These are phyloP conservation scores for Phania funesta DNA, from an alignment of 2,888 invertebrate genomes.

Conservation along the genomic window DNA sequence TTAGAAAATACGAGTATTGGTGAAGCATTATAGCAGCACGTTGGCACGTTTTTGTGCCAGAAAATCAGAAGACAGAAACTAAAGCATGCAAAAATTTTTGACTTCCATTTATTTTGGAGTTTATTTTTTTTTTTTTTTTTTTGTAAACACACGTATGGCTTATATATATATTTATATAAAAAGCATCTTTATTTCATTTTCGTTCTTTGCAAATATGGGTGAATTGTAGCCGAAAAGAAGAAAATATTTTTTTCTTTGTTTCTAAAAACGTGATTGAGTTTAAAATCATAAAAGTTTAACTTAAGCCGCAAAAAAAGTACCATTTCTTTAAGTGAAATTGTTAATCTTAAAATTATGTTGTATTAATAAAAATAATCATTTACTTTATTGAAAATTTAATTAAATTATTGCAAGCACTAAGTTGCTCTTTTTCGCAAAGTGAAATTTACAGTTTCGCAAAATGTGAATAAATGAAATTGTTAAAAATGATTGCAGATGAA, in stretches of 20 bases:
- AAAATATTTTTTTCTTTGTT: not conserved
- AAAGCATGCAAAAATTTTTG: conserved; percentile 65
- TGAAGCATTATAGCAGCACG: conserved; percentile 64
- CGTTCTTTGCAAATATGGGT: conserved; percentile 41
- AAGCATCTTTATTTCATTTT: conserved; percentile 52
- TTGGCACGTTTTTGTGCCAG: conserved; percentile 68
- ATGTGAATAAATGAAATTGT: not conserved
- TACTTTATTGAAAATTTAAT: conserved; percentile 35
- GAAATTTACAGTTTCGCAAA: not conserved
- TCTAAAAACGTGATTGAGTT: conserved; percentile 63
- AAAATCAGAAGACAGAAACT: conserved; percentile 62
- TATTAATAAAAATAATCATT: conserved; percentile 22
- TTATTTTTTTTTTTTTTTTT: conserved; percentile 8
- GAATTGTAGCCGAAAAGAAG: conserved; percentile 20
- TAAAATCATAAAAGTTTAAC: conserved; percentile 55
- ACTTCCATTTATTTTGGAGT: conserved; percentile 28
- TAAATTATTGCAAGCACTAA: conserved; percentile 6
- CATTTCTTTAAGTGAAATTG: not conserved
- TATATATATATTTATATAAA: conserved; percentile 12
- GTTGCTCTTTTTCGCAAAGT: not conserved
- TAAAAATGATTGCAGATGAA: no score
- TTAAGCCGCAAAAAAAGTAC: not conserved
- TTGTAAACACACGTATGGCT: conserved; percentile 24
- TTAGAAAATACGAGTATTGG: conserved; percentile 57
- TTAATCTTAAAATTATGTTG: conserved; percentile 21